Evolutionary conservation across 2,113 vertebrate species (phyloP).

Genomic region (Narcine bancroftii): DNA sequence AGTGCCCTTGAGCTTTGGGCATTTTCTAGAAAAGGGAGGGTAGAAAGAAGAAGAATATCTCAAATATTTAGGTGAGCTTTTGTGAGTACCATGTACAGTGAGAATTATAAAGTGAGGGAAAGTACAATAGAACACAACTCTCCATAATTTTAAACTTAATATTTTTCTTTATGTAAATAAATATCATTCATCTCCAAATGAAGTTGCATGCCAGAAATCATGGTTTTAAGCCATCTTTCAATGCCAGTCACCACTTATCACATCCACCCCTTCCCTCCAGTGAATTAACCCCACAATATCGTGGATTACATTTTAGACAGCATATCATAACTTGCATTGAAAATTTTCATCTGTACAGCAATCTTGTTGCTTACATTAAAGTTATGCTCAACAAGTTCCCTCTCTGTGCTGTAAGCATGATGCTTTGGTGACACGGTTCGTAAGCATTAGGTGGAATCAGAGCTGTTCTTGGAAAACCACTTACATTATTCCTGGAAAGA

Average conservation of each 20-base stretch:
- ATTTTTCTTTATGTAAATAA: background rate
- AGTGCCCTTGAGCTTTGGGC: background rate
- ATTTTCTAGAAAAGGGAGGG: background rate
- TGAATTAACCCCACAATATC: background rate
- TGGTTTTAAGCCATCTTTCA: background rate
- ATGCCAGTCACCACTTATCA: background rate
- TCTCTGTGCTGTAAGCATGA: background rate
- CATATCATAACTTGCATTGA: background rate
- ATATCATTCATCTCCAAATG: background rate
- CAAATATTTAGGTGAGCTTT: background rate
- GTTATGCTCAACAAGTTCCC: background rate
- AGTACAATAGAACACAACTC: background rate
- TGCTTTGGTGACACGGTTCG: background rate
- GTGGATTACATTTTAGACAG: background rate
- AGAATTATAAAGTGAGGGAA: background rate
- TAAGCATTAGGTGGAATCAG: constrained; percentile 10
- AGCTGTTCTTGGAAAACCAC: constrained; percentile 15
- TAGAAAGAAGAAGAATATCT: background rate
- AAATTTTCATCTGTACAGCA: background rate
- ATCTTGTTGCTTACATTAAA: constrained; percentile 18
- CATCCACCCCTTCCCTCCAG: background rate
- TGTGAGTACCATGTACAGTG: background rate
- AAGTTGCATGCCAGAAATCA: background rate
- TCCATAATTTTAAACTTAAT: background rate
- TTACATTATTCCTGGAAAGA: background rate